phyloP scores from a whole-genome alignment of 2,888 invertebrate species.

The Megastigmus dorsalis region DNA sequence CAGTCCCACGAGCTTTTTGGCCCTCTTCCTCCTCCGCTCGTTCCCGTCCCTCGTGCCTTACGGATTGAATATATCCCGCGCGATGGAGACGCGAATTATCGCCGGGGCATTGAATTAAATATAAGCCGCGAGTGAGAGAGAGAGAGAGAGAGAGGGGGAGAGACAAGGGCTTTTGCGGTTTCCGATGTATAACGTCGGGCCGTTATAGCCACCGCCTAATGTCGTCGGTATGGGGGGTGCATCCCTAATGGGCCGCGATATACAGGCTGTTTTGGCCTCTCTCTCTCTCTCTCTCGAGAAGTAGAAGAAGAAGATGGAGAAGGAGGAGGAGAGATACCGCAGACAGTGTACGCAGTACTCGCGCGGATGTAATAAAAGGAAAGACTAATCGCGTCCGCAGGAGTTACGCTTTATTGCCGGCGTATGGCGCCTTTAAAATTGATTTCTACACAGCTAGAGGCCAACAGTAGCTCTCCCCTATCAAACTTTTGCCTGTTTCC shows the following conservation, averaged over 20 bases:
- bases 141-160: too few relatives aligned
- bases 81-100: conserved; percentile 61
- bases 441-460: conserved; percentile 13
- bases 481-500: conserved; percentile 20
- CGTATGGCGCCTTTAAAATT: conserved; percentile 20
- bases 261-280: conserved; percentile 1
- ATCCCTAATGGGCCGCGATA: conserved; percentile 34
- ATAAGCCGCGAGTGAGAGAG: too few relatives aligned
- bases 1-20: background rate
- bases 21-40: background rate
- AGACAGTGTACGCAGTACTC: too few relatives aligned
- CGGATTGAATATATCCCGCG: conserved; percentile 52
- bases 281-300: too few relatives aligned
- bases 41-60: background rate
- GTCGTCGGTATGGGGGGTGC: conserved; percentile 4
- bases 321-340: background rate
- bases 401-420: conserved; percentile 25
- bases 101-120: conserved; percentile 69
- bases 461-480: background rate
- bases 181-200: background rate
- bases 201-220: background rate
- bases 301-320: too few relatives aligned
- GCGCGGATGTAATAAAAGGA: conserved; percentile 5
- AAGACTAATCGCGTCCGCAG: conserved; percentile 32
- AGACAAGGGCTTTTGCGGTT: conserved; percentile 17